These are phyloP conservation scores for Brachyistius frenatus DNA, from an alignment of 2,113 vertebrate species.

Conservation along the genomic window DNA sequence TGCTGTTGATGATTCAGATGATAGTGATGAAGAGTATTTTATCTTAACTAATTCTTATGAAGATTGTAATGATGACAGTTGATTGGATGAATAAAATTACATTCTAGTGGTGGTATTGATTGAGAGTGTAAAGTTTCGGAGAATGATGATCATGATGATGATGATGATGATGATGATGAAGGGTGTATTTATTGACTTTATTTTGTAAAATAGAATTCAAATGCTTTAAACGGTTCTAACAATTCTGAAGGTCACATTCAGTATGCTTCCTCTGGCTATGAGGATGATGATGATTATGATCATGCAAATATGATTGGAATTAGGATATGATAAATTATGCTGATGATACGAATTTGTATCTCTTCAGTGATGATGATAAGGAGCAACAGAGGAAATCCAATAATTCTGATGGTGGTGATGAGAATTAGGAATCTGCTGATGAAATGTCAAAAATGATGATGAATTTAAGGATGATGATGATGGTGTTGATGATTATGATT, in stretches of 20 bases:
- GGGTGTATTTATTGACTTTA: not conserved
- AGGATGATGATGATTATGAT: not conserved
- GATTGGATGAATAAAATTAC: conserved; percentile 19
- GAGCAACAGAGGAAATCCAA: too few relatives aligned
- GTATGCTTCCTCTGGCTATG: not conserved
- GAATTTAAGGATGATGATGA: too few relatives aligned
- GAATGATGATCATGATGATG: not conserved
- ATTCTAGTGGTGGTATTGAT: not conserved
- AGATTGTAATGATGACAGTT: conserved; percentile 7
- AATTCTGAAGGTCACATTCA: not conserved
- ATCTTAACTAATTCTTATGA: conserved; percentile 18
- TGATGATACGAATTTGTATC: too few relatives aligned
- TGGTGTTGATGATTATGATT: too few relatives aligned
- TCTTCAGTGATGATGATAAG: too few relatives aligned
- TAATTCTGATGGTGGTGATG: too few relatives aligned
- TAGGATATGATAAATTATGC: too few relatives aligned
- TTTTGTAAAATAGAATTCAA: not conserved
- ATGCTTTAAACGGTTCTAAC: not conserved
- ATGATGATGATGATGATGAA: not conserved
- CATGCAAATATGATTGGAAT: not conserved
- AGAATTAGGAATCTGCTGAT: too few relatives aligned
- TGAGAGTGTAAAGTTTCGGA: not conserved
- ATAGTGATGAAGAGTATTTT: not conserved
- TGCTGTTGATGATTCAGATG: not conserved
- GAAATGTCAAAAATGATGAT: too few relatives aligned